Evolutionary conservation across 2,113 vertebrate species (phyloP), one percentile per base, ranked within the genome.

Genomic region (Tretioscincus oriximinensis): DNA sequence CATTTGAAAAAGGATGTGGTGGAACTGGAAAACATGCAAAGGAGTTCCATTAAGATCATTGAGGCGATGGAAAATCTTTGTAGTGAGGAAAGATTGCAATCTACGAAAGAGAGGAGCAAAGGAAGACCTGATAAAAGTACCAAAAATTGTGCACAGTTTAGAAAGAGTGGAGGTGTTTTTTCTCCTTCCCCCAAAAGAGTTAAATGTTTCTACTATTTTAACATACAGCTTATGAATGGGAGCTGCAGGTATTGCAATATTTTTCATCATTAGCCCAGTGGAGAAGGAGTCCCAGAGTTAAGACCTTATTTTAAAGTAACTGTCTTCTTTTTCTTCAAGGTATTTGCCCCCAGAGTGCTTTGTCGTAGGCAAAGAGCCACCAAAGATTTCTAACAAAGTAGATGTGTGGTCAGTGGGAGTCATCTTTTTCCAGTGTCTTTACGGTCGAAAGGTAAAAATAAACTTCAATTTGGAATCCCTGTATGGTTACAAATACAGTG

Each of bases 311-410:
- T 63, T 71, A 58, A 41, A 75, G 78, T 78, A 41, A 49, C 49
- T 77, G 64, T 78, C 41, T 11, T 75, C 83, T 87, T 89, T 35
- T n/a, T 7, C 2, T 71, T 45, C 77, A 99, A 58, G 98, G 98
- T 99, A 99, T 88, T 92, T 99, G 91, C 98, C 98, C 89, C 98
- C 98, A 69, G 98, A 99, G 81, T 99, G 98, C 94, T 99, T 99
- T 94, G 98, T 99, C 89, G 98, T 99, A 88, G 98, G 98, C 82
- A 99, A 99, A 94, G 98, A 99, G 86, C 98, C 98, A 88, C 98
- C 98, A 90, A 99, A 99, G 96, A 99, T 99, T 94, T 99, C 98
- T 90, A 99, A 99, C 93, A 99, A 99, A 92, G 98, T 99, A 93
- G 98, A 99, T 0, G 98, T 99, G 31, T 99, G 98, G 98, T 99